Base-by-base conservation (phyloP, 2,797 vertebrate species). In the Myripristis jacobus region DNA sequence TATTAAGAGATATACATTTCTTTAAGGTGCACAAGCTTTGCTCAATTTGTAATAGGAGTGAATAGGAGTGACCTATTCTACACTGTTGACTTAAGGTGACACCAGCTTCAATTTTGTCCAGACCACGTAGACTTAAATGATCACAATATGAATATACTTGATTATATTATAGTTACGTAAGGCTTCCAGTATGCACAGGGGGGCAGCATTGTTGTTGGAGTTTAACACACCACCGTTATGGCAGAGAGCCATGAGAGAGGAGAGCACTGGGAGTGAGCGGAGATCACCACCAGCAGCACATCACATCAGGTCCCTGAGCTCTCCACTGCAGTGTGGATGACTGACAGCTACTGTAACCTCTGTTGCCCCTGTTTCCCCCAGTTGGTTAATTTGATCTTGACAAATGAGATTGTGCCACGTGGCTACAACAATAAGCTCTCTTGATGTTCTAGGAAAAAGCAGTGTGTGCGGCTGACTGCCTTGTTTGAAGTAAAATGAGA, bases 191-290 rank as follows among this genome's bases (percentile, higher is more conserved):
- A 60, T 24, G 81, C 92, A 89, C 77, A 76, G 77, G 91, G 79
- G 87, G 88, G 80, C 92, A 91, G 83, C 87, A 27, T 73, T 75
- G 85, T 62, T 66, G 73, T 80, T 84, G 75, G n/a, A 41, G 41
- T 51, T n/a, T 5, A 16, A 52, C 62, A 38, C 34, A 21, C 27
- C 4, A 19, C 34, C 47, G 44, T 56, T 48, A 48, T 54, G 44
- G 22, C 65, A 59, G 38, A 24, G 21, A 72, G 34, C 63, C 70
- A 53, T 78, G 76, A 63, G 41, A 61, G 44, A 21, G 44, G 44
- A 47, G 63, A 65, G 54, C 60, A 29, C 5, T 77, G 64, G 79
- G 54, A 79, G 76, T 58, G 54, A 71, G 57, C 73, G 80, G 58
- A 70, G 41, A 31, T 71, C 60, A 53, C 54, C 31, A 48, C 15